A percentile compares a stretch with the other conserved stretches of the same genome.
phyloP scores from a whole-genome alignment of 2,888 invertebrate species.

The Mythimna loreyi region DNA sequence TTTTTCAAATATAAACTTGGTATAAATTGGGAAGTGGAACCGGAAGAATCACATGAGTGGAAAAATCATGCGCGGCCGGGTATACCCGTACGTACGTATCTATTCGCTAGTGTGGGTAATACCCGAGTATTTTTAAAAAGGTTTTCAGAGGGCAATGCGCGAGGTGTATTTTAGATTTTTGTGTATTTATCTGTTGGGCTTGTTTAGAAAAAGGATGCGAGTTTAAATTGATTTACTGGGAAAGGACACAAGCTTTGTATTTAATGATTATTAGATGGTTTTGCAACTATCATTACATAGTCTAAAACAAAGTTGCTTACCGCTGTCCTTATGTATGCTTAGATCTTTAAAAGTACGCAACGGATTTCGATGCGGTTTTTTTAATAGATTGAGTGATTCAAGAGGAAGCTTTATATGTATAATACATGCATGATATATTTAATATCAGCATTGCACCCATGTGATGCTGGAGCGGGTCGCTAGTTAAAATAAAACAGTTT shows the following conservation, averaged over 20 bases:
- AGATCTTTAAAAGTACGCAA: too few species aligned
- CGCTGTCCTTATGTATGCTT: too few species aligned
- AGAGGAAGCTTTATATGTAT: too few species aligned
- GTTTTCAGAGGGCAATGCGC: slow-evolving; percentile 42
- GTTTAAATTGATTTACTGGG: not conserved
- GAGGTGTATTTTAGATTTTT: slow-evolving; percentile 41
- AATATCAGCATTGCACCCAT: too few species aligned
- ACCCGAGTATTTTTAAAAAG: slow-evolving; percentile 64
- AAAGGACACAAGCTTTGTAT: not conserved
- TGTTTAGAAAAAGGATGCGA: not conserved
- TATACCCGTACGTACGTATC: slow-evolving; percentile 46
- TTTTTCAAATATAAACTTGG: slow-evolving; percentile 64
- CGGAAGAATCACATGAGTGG: slow-evolving; percentile 60
- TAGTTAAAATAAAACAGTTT: too few species aligned
- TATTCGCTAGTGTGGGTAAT: slow-evolving; percentile 39
- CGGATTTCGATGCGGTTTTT: too few species aligned
- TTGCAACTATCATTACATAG: too few species aligned
- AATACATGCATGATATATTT: too few species aligned
- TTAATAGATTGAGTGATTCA: too few species aligned
- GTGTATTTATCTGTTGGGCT: slow-evolving; percentile 25
- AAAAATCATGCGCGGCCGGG: slow-evolving; percentile 67
- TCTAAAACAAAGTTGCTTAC: too few species aligned
- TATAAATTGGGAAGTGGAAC: slow-evolving; percentile 52
- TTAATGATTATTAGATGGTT: not conserved
- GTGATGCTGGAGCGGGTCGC: too few species aligned